A percentile compares a stretch with the other conserved stretches of the same genome.
Evolutionary conservation across 2,797 vertebrate genomes (phyloP).

Genomic region (Spea hammondii): DNA sequence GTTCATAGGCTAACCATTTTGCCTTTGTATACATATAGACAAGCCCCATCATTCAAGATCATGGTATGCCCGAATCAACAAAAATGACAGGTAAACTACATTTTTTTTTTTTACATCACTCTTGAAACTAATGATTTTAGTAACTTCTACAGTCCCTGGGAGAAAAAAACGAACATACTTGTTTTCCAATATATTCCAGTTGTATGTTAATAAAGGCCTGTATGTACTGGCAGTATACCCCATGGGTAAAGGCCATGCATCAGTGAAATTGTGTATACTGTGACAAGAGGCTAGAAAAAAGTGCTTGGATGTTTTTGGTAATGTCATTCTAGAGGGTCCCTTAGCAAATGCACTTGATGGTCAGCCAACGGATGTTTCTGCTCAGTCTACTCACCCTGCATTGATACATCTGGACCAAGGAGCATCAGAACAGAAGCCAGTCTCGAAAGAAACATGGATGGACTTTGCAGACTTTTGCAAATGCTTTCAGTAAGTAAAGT

Average conservation of each 20-base stretch:
- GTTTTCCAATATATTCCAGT: too few relatives aligned
- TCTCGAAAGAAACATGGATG: slow-evolving; percentile 79
- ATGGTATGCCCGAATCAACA: not conserved
- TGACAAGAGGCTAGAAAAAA: too few relatives aligned
- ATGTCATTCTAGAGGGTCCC: slow-evolving; percentile 53
- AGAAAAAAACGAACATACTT: too few relatives aligned
- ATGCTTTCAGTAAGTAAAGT: slow-evolving; percentile 84
- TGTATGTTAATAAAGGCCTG: too few relatives aligned
- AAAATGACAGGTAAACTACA: slow-evolving; percentile 18
- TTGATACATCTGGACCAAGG: slow-evolving; percentile 61
- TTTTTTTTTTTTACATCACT: too few relatives aligned
- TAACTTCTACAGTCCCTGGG: too few relatives aligned
- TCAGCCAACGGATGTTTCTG: slow-evolving; percentile 50
- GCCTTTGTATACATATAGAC: not conserved
- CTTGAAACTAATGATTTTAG: too few relatives aligned
- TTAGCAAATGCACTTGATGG: slow-evolving; percentile 29
- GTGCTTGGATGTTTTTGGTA: not conserved
- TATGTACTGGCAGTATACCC: too few relatives aligned
- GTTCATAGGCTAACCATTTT: too few relatives aligned
- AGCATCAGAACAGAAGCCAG: slow-evolving; percentile 47
- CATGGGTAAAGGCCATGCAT: too few relatives aligned
- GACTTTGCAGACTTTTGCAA: slow-evolving; percentile 81
- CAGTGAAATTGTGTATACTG: too few relatives aligned
- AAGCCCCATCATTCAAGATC: slow-evolving; percentile 14
- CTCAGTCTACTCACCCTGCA: slow-evolving; percentile 8